Base-by-base conservation (phyloP, 2,888 invertebrate genomes). In the Idaea dimidiata region DNA sequence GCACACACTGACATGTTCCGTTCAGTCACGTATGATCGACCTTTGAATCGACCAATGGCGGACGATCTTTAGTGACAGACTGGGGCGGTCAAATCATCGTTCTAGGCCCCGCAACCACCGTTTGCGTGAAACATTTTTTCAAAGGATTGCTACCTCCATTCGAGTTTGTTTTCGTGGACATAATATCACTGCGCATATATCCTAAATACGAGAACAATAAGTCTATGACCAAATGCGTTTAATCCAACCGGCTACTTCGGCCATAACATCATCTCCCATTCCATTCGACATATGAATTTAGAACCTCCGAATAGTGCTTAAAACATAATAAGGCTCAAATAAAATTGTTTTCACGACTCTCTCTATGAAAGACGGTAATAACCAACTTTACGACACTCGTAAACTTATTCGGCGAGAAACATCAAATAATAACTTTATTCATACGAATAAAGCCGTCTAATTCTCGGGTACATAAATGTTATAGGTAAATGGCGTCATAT, bases 381-480 rank as follows among this genome's bases (percentile, higher is more conserved):
- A 83, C 82, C 80, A 75, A 75, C 67, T 83, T 84, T 82, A 83
- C 80, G 79, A 74, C 71, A 65, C 66, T 81, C 83, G 77, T 83
- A 84, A 84, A 84, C 66, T 66, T 65, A 63, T 64, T 68, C 72
- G 10, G 43, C 43, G 43, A 43, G 43, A 43, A 43, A 43, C 43
- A 43, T 43, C 43, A 43, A 43, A 43, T 43, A 43, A 43, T 43
- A 43, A 43, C 43, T 43, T 43, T 43, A 43, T 43, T 43, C 43
- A 43, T 43, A 43, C 43, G 43, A 43, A 43, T 32, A 58, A 60
- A 53, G 43, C 56, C 57, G 43, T 54, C 53, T 24, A 53, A 56
- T 32, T 53, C 17, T 43, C 16, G 14, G 54, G 60, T 54, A 55
- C 60, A 31, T 17, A 16, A 43, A 43, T 43, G 14, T 10, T 43